Conservation (phyloP, 2,888 invertebrate genomes). For the Sussaba pulchella region DNA sequence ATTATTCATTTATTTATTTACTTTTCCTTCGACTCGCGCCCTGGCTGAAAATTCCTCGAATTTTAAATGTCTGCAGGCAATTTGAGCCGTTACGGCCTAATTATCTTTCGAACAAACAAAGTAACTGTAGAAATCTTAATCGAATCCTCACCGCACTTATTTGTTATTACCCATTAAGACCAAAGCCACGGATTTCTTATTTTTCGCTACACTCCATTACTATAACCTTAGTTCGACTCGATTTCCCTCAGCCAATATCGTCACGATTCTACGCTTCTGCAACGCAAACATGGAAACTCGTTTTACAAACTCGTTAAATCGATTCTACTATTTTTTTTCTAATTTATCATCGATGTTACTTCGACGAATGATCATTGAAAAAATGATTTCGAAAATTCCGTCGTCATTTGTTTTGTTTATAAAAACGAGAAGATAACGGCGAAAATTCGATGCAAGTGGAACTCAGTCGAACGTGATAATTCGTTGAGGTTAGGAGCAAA, state of each 20-base stretch:
- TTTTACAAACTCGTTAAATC: neutral
- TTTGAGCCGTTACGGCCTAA: too few species aligned
- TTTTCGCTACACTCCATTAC: neutral
- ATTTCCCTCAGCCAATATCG: neutral
- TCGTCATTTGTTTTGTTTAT: too few species aligned
- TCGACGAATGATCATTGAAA: too few species aligned
- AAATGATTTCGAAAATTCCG: neutral
- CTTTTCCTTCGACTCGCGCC: too few species aligned
- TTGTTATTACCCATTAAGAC: neutral
- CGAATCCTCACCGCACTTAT: neutral
- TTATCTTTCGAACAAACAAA: neutral
- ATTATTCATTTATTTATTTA: too few species aligned
- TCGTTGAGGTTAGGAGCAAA: neutral
- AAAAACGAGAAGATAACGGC: too few species aligned
- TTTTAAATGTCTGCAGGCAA: too few species aligned
- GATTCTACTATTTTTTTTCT: conserved; percentile 1
- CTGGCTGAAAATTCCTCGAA: too few species aligned
- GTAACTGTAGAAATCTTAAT: neutral
- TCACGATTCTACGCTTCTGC: neutral
- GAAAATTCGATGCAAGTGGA: too few species aligned
- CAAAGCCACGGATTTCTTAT: neutral
- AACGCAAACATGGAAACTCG: neutral
- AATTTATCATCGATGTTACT: too few species aligned
- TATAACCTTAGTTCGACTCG: neutral
- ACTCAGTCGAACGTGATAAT: too few species aligned